Evolutionary conservation across 2,888 invertebrate genomes (phyloP), one percentile per base, ranked within the genome.

Genomic region (Parthenolecanium corni): DNA sequence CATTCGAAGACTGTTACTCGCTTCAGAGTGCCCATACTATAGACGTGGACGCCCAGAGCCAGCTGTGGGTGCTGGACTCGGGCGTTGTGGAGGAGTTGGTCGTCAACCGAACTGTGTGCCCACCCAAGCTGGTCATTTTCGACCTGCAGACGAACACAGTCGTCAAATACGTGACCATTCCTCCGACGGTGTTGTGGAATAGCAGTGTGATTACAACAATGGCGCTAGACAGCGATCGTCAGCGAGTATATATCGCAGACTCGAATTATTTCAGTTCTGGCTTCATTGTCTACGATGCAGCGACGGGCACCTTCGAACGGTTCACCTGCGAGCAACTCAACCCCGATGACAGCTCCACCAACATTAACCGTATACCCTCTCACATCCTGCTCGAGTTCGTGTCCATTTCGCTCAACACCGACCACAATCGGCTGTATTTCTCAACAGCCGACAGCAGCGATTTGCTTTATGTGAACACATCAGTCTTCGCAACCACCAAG

Each of bases 1-100:
- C 74, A n/a, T 65, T 82, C 47, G 83, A 82, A 0, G 80, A 86
- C 70, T 86, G 86, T 72, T 73, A 74, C 18, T 80, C 83, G 1
- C 75, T 87, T 65, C 86, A 87, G 71, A 83, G 82, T 70, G 84
- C 86, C 23, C 85, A 86, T 72, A 83, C 83, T 68, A 76, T 86
- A 67, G 86, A 86, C 71, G 81, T 86, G 52, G 86, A 86, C 72
- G 78, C 79, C 2, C 77, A 78, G 65, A 84, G 85, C 5, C 73
- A 82, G 12, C 79, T 86, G 78, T 84, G 83, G 79, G 78, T 80
- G 36, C 76, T 84, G 56, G 85, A 85, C 67, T 81, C 81, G 57
- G 86, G 86, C 0, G 76, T 83, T 64, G 77, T 82, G 1, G 52
- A 62, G 14, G 52, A 62, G 42, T 24, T 52, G 24, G 23, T 16